These are phyloP conservation scores for Microcebus griseorufus DNA, from an alignment of 2,113 vertebrate species.

Conservation along the genomic window DNA sequence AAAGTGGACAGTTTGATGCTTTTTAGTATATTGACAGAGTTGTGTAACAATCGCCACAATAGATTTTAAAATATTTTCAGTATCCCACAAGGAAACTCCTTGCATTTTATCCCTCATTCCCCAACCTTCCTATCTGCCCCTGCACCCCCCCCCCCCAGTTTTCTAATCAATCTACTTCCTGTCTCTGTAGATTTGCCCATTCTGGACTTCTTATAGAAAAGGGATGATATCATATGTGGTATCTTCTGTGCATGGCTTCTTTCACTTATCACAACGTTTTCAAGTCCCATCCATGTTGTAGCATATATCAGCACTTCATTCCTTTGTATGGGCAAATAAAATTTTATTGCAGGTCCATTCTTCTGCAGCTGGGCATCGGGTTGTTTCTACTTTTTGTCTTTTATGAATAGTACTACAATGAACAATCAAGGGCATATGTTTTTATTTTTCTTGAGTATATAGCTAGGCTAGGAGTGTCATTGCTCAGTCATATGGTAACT, in stretches of 20 bases:
- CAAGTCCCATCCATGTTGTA: background rate
- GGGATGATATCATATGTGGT: background rate
- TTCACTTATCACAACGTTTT: background rate
- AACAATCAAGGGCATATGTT: background rate
- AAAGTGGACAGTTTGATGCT: background rate
- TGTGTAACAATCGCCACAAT: background rate
- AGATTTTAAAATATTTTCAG: background rate
- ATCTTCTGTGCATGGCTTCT: background rate
- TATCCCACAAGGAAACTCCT: background rate
- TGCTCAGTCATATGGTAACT: background rate
- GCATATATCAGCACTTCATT: background rate
- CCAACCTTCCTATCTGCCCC: background rate
- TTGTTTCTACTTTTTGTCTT: background rate
- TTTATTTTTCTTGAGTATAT: background rate
- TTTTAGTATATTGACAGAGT: background rate
- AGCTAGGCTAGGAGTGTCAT: background rate
- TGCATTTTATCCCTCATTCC: background rate
- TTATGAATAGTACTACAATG: background rate
- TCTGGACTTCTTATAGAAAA: background rate
- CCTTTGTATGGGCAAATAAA: background rate
- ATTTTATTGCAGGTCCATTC: background rate
- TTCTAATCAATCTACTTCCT: background rate
- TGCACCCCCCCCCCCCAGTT: too few relatives aligned
- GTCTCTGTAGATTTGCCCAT: background rate
- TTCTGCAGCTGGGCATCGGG: background rate